These are phyloP conservation scores for Phymastichus coffea DNA, from an alignment of 1,140 invertebrate genomes.

Conservation along the genomic window DNA sequence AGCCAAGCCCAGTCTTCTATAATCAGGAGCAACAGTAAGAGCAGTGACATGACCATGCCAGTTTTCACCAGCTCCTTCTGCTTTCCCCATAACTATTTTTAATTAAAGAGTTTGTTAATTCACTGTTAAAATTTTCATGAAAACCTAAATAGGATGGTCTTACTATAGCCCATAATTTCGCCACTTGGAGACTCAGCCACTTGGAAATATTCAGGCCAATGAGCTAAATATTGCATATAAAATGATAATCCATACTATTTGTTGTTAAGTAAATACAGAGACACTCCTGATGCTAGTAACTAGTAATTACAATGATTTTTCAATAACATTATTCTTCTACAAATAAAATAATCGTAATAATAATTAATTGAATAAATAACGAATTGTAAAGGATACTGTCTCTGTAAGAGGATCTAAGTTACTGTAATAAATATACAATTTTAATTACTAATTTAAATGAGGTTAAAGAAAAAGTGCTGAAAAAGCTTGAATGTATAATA, in stretches of 20 bases:
- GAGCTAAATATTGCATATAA: conserved; percentile 96
- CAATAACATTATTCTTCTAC: not conserved
- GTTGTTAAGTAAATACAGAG: not conserved
- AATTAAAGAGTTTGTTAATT: conserved; percentile 1
- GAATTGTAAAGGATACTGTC: conserved; percentile 71
- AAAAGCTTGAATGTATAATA: conserved; percentile 1
- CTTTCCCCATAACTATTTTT: conserved; percentile 95
- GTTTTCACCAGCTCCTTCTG: conserved; percentile 90
- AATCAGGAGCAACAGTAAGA: conserved; percentile 93
- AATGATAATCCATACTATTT: conserved; percentile 95
- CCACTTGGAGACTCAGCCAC: conserved; percentile 92
- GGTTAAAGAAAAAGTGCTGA: conserved; percentile 1
- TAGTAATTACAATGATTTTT: too few species aligned
- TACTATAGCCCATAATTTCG: conserved; percentile 98
- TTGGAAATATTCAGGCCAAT: conserved; percentile 99
- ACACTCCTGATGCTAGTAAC: not conserved
- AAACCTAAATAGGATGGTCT: too few species aligned
- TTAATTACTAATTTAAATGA: too few species aligned
- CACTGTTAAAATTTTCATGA: not conserved
- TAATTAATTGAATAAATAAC: too few species aligned
- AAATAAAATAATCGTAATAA: conserved; percentile 4
- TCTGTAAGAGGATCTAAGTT: conserved; percentile 97
- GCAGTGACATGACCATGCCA: conserved; percentile 99
- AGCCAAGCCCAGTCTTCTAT: conserved; percentile 86
- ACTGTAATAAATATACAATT: conserved; percentile 69